A percentile compares a stretch with the other conserved stretches of the same genome.
Evolutionary conservation across 2,113 vertebrate genomes (phyloP).

Genomic region (Podilymbus podiceps): DNA sequence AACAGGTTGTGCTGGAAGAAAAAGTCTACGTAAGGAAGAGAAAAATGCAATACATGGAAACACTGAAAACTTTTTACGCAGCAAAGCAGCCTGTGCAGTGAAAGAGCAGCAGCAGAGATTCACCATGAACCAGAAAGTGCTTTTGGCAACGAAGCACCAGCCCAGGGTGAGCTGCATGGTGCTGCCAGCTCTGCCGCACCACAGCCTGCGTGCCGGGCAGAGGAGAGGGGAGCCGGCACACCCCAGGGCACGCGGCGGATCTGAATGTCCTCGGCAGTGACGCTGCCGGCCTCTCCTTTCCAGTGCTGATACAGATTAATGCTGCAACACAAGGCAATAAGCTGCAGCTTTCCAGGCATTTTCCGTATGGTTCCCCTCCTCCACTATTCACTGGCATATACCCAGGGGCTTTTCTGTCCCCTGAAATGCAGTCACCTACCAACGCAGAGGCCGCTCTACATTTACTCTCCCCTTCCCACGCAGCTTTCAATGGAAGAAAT

Average conservation of each 20-base stretch:
- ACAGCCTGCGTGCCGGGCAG: neutral
- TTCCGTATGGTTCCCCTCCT: neutral
- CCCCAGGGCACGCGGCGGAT: neutral
- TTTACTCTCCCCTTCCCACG: neutral
- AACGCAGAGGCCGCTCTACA: rapidly evolving
- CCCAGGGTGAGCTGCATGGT: rapidly evolving
- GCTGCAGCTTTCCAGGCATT: neutral
- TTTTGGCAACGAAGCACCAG: rapidly evolving
- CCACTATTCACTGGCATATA: rapidly evolving
- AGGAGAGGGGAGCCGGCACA: neutral
- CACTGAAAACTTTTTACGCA: neutral
- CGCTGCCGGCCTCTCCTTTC: neutral
- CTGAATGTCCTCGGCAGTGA: rapidly evolving
- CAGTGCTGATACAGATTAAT: neutral
- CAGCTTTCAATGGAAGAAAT: neutral
- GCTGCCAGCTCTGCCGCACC: neutral
- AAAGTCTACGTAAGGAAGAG: neutral
- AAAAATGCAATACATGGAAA: neutral
- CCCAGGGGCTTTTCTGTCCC: neutral
- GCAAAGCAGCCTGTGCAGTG: neutral
- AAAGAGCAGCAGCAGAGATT: neutral
- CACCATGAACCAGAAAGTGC: neutral
- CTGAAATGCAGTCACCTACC: neutral
- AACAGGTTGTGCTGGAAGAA: neutral
- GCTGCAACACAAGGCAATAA: neutral